Conservation (phyloP, 2,888 invertebrate genomes). For the Agriopis marginaria region DNA sequence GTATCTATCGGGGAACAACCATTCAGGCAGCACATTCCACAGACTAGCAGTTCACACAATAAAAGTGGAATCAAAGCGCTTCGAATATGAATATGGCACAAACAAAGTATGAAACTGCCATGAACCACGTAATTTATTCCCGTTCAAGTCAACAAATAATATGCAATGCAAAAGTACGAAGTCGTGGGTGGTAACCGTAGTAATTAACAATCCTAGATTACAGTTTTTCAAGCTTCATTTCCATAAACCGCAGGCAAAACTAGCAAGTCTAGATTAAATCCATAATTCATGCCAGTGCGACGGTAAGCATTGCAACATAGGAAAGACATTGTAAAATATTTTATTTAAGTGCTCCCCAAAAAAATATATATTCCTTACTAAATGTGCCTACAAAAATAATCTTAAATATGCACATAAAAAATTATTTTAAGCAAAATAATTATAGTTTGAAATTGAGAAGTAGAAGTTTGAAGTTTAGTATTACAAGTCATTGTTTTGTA, state of each 20-base stretch:
- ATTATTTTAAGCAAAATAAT: no score
- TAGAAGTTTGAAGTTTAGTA: no score
- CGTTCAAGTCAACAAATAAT: conserved; percentile 38
- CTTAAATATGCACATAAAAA: not conserved
- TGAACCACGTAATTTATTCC: conserved; percentile 12
- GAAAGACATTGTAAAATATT: conserved; percentile 48
- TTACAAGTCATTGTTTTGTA: no score
- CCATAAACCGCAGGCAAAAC: conserved; percentile 70
- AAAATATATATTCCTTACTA: not conserved
- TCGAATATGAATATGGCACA: no score
- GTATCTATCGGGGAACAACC: no score
- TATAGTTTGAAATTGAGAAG: no score
- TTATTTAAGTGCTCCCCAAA: conserved; percentile 5
- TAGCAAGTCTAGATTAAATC: conserved; percentile 66
- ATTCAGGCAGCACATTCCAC: no score
- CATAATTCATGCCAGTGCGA: conserved; percentile 62
- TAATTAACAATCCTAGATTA: conserved; percentile 69
- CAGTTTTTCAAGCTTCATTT: conserved; percentile 64
- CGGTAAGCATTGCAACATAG: conserved; percentile 39
- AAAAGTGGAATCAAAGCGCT: no score
- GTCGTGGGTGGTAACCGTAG: conserved; percentile 65
- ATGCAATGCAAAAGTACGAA: conserved; percentile 44
- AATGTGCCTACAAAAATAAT: not conserved
- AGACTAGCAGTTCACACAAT: no score
- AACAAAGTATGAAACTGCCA: not conserved